Evolutionary conservation across 2,113 vertebrate species (phyloP).

Genomic region (Illadopsis cleaveri): DNA sequence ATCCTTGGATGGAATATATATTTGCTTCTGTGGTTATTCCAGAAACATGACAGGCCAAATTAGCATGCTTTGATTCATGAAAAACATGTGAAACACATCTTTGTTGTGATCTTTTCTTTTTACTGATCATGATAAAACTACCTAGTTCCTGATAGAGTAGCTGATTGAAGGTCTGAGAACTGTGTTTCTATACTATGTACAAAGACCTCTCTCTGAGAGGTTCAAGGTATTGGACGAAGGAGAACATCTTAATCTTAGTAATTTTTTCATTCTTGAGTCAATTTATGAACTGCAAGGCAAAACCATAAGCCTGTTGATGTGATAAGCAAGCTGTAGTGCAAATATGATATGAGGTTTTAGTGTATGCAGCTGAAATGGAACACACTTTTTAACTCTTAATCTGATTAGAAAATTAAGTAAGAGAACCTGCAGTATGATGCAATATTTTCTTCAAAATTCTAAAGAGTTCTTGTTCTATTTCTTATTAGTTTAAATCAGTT

Average conservation of each 20-base stretch:
- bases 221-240: not conserved
- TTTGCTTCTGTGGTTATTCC: not conserved
- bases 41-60: not conserved
- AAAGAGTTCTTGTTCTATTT: not conserved
- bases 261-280: not conserved
- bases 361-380: not conserved
- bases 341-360: not conserved
- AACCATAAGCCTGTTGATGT: not conserved
- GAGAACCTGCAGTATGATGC: not conserved
- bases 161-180: not conserved
- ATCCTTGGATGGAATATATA: not conserved
- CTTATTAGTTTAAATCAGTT: not conserved
- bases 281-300: not conserved
- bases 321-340: not conserved
- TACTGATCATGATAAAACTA: not conserved
- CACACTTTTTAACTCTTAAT: not conserved
- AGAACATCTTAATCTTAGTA: not conserved
- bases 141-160: not conserved
- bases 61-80: not conserved
- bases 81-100: not conserved
- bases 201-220: not conserved
- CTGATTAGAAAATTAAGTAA: not conserved
- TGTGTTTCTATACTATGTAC: not conserved
- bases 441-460: not conserved
- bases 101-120: not conserved